Evolutionary conservation across 2,797 vertebrate species (phyloP).

Genomic region (Momotus momota): DNA sequence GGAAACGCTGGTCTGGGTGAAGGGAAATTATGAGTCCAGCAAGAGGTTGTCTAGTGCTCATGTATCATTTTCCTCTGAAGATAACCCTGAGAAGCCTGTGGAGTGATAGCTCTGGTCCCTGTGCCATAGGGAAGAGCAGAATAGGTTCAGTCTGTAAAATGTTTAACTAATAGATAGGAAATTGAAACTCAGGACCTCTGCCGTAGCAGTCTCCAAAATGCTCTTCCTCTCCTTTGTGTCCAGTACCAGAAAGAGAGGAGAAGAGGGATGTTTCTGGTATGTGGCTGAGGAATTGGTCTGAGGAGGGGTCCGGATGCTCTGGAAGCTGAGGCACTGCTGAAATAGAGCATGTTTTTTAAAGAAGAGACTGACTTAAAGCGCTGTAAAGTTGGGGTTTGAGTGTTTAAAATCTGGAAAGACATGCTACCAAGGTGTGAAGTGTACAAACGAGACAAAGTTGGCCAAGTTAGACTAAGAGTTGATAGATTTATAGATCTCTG

Average conservation of each 20-base stretch:
- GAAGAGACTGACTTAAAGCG: background rate
- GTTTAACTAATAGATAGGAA: too few species aligned
- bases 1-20: background rate
- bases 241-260: background rate
- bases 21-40: too few species aligned
- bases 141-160: background rate
- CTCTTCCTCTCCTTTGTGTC: background rate
- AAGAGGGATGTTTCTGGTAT: background rate
- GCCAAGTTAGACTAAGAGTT: background rate
- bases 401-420: background rate
- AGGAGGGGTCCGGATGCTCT: background rate
- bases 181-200: background rate
- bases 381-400: background rate
- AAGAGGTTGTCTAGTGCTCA: too few species aligned
- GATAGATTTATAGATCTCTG: background rate
- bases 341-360: background rate
- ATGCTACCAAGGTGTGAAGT: background rate
- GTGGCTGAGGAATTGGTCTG: background rate
- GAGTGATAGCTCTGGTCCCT: background rate
- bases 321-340: background rate
- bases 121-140: background rate
- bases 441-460: background rate
- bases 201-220: background rate
- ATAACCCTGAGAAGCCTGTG: background rate
- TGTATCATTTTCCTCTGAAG: too few species aligned